These are phyloP conservation scores for Caenorhabditis wallacei DNA, from an alignment of 2,888 invertebrate genomes.

Conservation along the genomic window DNA sequence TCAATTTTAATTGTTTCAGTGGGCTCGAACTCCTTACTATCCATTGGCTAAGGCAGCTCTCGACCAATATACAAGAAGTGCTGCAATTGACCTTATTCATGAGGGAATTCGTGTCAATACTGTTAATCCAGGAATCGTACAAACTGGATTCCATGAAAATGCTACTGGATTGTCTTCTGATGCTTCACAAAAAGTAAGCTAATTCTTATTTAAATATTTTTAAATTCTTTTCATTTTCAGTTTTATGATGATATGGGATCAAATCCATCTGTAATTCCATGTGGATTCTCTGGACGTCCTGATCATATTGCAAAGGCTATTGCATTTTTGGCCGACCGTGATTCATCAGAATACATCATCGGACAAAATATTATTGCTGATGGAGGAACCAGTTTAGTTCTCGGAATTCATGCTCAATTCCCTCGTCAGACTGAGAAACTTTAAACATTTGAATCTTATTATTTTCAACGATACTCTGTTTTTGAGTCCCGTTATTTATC, in stretches of 20 bases:
- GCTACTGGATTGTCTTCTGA: constrained; percentile 21
- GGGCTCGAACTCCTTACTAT: constrained; percentile 17
- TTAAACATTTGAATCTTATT: not conserved
- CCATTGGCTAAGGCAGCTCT: constrained; percentile 23
- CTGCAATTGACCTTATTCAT: constrained; percentile 28
- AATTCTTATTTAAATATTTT: not conserved
- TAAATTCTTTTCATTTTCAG: not conserved
- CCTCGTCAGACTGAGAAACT: constrained; percentile 1
- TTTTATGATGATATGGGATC: constrained; percentile 34
- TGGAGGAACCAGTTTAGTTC: constrained; percentile 35
- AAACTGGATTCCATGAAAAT: constrained; percentile 29
- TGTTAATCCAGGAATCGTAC: constrained; percentile 33
- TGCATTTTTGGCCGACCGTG: constrained; percentile 44
- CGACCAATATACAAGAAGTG: constrained; percentile 19
- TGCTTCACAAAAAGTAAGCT: constrained; percentile 14
- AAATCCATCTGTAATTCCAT: constrained; percentile 17
- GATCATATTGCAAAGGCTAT: constrained; percentile 43
- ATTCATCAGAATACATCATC: constrained; percentile 37
- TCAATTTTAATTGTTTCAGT: not conserved
- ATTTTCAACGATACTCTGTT: not conserved
- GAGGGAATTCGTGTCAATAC: constrained; percentile 43
- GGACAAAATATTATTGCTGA: constrained; percentile 40
- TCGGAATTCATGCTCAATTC: constrained; percentile 16
- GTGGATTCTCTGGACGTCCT: constrained; percentile 32
- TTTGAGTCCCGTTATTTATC: not conserved